Conservation (phyloP, 2,797 vertebrate species). For the Glossophaga mutica region DNA sequence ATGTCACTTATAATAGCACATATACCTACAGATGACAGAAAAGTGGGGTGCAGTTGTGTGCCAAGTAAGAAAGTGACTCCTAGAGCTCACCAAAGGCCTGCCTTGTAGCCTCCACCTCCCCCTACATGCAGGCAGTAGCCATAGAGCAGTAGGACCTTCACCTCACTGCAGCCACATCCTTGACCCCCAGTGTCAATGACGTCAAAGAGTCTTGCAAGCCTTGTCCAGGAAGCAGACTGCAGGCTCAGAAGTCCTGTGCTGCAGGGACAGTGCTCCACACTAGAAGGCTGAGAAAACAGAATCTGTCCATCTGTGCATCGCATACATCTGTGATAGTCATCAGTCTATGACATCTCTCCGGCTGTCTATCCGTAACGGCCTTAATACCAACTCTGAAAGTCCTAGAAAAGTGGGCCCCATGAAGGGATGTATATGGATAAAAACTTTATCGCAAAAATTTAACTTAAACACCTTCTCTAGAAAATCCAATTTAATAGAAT, state of each 20-base stretch:
- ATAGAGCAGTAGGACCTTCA: background rate
- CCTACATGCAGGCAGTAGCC: background rate
- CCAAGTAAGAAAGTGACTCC: background rate
- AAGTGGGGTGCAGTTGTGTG: rapidly evolving
- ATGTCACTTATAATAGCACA: background rate
- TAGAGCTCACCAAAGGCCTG: background rate
- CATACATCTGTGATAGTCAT: background rate
- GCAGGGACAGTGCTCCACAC: background rate
- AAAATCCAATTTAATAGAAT: slow-evolving; percentile 31
- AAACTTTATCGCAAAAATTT: slow-evolving; percentile 11
- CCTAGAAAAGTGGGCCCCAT: background rate
- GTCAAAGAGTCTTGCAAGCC: background rate
- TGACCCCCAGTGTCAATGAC: background rate
- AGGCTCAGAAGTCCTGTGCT: background rate
- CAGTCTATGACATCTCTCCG: background rate
- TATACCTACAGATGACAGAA: background rate
- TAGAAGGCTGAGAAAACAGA: background rate
- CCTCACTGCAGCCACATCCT: background rate
- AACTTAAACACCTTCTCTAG: slow-evolving; percentile 38
- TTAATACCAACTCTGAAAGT: background rate
- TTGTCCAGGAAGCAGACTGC: background rate
- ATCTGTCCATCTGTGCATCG: background rate
- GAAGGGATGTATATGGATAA: background rate
- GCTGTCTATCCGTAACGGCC: background rate
- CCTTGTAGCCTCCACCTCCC: rapidly evolving